Percentiles rank a stretch among this genome's conserved stretches.
These are phyloP conservation scores for Drosophila monieri DNA, from an alignment of 2,888 invertebrate species.

Conservation along the genomic window DNA sequence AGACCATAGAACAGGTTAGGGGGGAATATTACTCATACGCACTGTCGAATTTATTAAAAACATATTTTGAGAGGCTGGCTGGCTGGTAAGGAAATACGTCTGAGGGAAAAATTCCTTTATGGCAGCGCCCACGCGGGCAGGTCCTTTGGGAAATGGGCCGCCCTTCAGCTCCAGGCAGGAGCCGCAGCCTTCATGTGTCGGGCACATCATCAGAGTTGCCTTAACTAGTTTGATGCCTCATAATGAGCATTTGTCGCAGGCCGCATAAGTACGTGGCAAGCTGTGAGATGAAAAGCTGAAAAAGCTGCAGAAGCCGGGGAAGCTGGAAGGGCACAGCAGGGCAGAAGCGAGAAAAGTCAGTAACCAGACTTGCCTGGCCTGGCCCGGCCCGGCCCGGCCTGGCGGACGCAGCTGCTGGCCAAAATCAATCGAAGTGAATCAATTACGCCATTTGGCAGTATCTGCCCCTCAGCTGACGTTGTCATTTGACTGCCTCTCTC, in stretches of 20 bases:
- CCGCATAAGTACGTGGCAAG: slow-evolving; percentile 41
- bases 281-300: slow-evolving; percentile 8
- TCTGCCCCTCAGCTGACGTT: slow-evolving; percentile 25
- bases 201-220: slow-evolving; percentile 19
- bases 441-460: slow-evolving; percentile 65
- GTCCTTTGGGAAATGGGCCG: neutral
- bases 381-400: neutral
- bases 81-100: neutral
- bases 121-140: neutral
- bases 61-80: neutral
- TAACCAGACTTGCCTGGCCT: slow-evolving; percentile 5
- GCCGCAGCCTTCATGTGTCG: slow-evolving; percentile 3
- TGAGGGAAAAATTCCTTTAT: neutral
- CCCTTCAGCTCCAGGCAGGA: neutral
- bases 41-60: neutral
- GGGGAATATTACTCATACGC: neutral
- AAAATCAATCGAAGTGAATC: slow-evolving; percentile 74
- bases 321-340: neutral
- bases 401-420: slow-evolving; percentile 31
- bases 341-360: slow-evolving; percentile 29
- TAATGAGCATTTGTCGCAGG: slow-evolving; percentile 55
- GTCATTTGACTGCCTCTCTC: slow-evolving; percentile 36
- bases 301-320: neutral
- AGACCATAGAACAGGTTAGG: neutral
- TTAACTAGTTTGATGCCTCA: slow-evolving; percentile 43